Evolutionary conservation across 2,888 invertebrate genomes (phyloP), one percentile per base, ranked within the genome.

Genomic region (Calliphora vomitoria): DNA sequence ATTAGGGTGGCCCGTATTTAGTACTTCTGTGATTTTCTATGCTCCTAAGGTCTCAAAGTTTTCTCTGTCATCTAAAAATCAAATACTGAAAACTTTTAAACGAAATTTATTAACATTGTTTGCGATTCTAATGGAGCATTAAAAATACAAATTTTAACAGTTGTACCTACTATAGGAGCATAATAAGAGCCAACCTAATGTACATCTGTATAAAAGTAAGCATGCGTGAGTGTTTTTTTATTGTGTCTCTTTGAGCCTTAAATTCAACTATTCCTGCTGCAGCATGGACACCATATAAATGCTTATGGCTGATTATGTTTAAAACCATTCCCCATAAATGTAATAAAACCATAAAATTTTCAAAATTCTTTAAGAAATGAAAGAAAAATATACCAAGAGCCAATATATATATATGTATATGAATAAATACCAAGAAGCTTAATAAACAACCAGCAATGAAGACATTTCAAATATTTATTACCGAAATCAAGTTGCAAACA

Each of bases 401-500:
- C 38, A 20, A 78, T 11, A 69, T 13, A 11, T 47, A 47, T 15
- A 18, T 35, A 31, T 11, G 13, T 25, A 25, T 20, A 62, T 41
- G 18, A 71, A 38, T 62, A 25, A 62, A 55, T 41, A 41, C 18
- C 13, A 81, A 44, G 53, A 20, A 60, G 53, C 13, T 55, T 25
- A 68, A 66, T 68, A 68, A 74, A 74, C 25, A 50, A n/a, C 15
- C 41, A 64, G 58, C 68, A 86, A 83, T 82, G 31, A 75, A 86
- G 80, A 86, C 58, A 76, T 86, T 83, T 58, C 55, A 83, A 83
- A 71, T 80, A 83, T 83, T 83, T 86, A 86, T 80, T 83, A 80
- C 75, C 68, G 41, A 83, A 82, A 80, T 75, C 55, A 38, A 80
- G 71, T 60, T 62, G 47, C 50, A 53, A 62, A 41, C 50, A 35